phyloP scores from a whole-genome alignment of 2,888 invertebrate species.

The Epiblema foenella region DNA sequence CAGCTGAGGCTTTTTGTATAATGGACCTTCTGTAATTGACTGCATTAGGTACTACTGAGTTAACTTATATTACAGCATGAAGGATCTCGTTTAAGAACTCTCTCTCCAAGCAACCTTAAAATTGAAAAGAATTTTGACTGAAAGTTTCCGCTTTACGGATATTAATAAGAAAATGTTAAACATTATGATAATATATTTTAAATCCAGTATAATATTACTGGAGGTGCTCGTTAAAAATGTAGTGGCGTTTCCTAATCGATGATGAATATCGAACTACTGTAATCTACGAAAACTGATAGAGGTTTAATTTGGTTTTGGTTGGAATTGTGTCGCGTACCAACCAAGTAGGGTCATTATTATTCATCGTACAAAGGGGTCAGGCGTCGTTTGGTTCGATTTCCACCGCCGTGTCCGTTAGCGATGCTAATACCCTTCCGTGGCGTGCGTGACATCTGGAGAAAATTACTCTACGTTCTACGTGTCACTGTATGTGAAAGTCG shows the following conservation, averaged over 20 bases:
- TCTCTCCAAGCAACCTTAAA: not conserved
- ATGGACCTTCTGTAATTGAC: slow-evolving; percentile 35
- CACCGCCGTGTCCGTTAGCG: slow-evolving; percentile 53
- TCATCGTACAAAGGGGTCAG: slow-evolving; percentile 74
- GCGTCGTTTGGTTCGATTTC: slow-evolving; percentile 63
- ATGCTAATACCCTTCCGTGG: slow-evolving; percentile 46
- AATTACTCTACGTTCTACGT: slow-evolving; percentile 42
- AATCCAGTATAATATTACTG: too few species aligned
- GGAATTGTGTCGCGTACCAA: slow-evolving; percentile 52
- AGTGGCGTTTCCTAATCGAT: slow-evolving; percentile 47
- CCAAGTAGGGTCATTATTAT: slow-evolving; percentile 79
- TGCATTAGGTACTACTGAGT: slow-evolving; percentile 35
- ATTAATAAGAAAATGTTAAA: not conserved
- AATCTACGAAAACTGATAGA: slow-evolving; percentile 53
- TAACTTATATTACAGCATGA: slow-evolving; percentile 24
- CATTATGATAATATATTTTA: slow-evolving; percentile 5
- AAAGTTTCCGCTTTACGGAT: not conserved
- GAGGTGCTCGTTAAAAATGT: slow-evolving; percentile 43
- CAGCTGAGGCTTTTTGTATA: slow-evolving; percentile 26
- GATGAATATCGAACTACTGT: slow-evolving; percentile 54
- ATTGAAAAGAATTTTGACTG: slow-evolving; percentile 5
- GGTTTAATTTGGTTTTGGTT: slow-evolving; percentile 45
- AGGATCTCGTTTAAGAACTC: slow-evolving; percentile 23
- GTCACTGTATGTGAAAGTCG: slow-evolving; percentile 27
- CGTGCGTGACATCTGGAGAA: slow-evolving; percentile 45